These are phyloP conservation scores for Drosophila borborema DNA, from an alignment of 2,888 invertebrate genomes.

Conservation along the genomic window DNA sequence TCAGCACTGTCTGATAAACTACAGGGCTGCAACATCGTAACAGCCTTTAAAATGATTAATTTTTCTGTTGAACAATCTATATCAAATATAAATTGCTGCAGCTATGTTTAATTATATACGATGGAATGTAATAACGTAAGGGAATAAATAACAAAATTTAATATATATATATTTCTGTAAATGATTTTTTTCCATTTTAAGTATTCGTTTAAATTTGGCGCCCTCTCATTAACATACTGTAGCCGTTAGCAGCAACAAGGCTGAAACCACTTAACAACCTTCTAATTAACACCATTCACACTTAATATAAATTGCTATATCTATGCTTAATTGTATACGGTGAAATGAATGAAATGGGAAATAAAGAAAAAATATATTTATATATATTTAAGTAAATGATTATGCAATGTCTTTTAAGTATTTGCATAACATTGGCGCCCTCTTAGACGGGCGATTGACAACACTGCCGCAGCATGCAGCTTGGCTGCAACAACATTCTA, in stretches of 20 bases:
- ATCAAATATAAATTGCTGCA: background rate
- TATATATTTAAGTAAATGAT: slow-evolving; percentile 66
- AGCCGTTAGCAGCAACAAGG: background rate
- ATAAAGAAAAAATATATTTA: slow-evolving; percentile 10
- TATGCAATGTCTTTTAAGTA: slow-evolving; percentile 17
- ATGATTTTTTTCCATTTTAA: slow-evolving; percentile 41
- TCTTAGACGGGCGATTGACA: background rate
- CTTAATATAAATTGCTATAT: background rate
- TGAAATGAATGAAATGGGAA: slow-evolving; percentile 24
- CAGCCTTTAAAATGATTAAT: slow-evolving; percentile 25
- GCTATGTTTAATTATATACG: background rate
- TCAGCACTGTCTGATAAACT: background rate
- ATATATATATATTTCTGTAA: slow-evolving; percentile 57
- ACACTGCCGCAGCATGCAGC: slow-evolving; percentile 2
- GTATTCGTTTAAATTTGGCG: slow-evolving; percentile 23
- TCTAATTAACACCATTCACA: background rate
- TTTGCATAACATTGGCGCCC: slow-evolving; percentile 34
- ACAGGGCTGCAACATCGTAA: slow-evolving; percentile 38
- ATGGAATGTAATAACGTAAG: slow-evolving; percentile 24
- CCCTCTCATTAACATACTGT: background rate
- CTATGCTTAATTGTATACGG: background rate
- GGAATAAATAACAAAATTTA: slow-evolving; percentile 14
- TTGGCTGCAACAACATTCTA: slow-evolving; percentile 34
- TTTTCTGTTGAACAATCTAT: background rate
- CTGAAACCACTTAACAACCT: background rate